A percentile compares a stretch with the other conserved stretches of the same genome.
Conservation (phyloP, 2,797 vertebrate species). For the Lacerta viridis region DNA sequence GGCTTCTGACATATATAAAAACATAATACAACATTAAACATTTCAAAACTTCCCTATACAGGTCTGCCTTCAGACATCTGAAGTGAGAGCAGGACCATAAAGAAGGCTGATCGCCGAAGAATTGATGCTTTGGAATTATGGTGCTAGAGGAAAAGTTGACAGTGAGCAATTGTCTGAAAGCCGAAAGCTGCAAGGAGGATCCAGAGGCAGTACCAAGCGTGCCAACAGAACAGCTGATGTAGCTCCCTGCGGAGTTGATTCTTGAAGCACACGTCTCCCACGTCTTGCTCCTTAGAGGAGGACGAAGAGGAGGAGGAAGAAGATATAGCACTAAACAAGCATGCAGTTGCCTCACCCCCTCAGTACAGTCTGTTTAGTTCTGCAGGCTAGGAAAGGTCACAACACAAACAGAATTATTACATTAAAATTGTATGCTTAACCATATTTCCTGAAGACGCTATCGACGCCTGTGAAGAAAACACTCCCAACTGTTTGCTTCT, state of each 20-base stretch:
- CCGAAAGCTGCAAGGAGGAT: conserved; percentile 39
- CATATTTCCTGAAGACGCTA: conserved; percentile 71
- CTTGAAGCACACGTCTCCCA: conserved; percentile 26
- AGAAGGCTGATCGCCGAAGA: no score
- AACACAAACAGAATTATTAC: conserved; percentile 21
- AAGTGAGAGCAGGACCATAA: no score
- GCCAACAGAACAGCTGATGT: conserved; percentile 68
- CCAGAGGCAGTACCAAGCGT: conserved; percentile 60
- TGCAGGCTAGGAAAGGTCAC: conserved; percentile 58
- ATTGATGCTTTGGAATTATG: no score
- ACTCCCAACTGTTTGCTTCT: conserved; percentile 62
- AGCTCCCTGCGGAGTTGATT: conserved; percentile 16
- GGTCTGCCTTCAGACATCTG: no score
- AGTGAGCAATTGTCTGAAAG: conserved; percentile 51
- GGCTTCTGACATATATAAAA: no score
- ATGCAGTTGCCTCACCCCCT: conserved; percentile 34
- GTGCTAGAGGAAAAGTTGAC: not conserved
- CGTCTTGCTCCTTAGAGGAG: conserved; percentile 47
- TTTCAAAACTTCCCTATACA: no score
- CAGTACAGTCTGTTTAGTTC: conserved; percentile 45
- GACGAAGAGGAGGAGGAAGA: conserved; percentile 25
- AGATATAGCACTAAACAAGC: not conserved
- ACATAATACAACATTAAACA: no score
- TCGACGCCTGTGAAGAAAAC: conserved; percentile 70
- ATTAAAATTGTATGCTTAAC: conserved; percentile 61